Evolutionary conservation across 1,140 invertebrate species (phyloP).

Genomic region (Drosophila funebris): DNA sequence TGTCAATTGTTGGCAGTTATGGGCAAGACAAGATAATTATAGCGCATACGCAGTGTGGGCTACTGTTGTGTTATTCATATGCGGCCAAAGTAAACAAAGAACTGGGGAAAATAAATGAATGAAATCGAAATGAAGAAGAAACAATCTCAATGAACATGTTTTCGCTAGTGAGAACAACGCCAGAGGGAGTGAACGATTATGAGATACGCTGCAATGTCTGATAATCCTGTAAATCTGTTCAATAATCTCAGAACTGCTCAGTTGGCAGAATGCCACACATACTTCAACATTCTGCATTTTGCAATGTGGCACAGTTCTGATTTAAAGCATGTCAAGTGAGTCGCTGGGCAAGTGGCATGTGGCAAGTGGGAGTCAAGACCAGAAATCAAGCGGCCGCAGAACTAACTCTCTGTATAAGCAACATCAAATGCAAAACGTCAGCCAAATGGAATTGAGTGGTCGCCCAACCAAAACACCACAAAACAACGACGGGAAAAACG

Average conservation of each 20-base stretch:
- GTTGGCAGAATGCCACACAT: background rate
- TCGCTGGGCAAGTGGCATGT: background rate
- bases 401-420: constrained; percentile 31
- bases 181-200: background rate
- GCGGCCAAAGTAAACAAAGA: background rate
- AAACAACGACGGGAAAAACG: constrained; percentile 23
- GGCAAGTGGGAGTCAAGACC: constrained; percentile 23
- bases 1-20: constrained; percentile 20
- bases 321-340: constrained; percentile 33
- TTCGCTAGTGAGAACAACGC: background rate
- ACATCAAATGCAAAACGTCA: constrained; percentile 65
- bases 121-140: background rate
- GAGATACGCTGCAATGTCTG: background rate
- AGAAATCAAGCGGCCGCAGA: constrained; percentile 60
- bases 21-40: background rate
- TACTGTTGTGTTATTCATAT: background rate
- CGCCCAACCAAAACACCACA: constrained; percentile 1
- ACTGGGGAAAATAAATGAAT: background rate
- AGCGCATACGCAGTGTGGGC: constrained; percentile 19
- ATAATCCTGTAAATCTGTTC: background rate
- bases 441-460: constrained; percentile 66
- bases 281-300: background rate
- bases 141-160: background rate
- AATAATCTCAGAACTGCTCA: background rate
- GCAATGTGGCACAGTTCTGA: background rate